Evolutionary conservation across 2,797 vertebrate species (phyloP), one percentile per base, ranked within the genome.

Genomic region (Agapornis canus): DNA sequence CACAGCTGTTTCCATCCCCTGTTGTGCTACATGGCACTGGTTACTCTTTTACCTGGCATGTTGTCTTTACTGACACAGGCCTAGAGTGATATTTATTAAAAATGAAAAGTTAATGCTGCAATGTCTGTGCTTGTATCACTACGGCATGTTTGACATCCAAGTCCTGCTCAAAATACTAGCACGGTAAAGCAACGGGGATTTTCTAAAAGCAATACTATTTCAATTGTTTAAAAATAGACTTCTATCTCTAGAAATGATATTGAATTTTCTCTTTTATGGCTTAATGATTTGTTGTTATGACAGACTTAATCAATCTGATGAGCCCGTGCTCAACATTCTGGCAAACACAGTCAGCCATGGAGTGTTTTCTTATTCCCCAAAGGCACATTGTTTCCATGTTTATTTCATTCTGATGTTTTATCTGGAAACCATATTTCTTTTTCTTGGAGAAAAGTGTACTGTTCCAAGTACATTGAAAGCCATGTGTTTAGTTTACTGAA

Each of bases 241-340:
- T 93, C 64, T 76, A 54, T 89, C 37, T 92, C 71, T 80, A 68
- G 79, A 80, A 93, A 81, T 23, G 76, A 79, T 70, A 95, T 91
- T 92, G 90, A 81, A 89, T 92, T 91, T 95, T 92, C 68, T 89
- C 54, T 73, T 76, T 75, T 81, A 87, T 60, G 69, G 80, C 49
- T 77, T 92, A 6, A 66, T 80, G 68, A 89, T 95, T 92, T 20
- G 29, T 63, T 94, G 73, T 90, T 91, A 81, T 82, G 92, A 94
- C 94, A 90, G 71, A 80, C 78, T 95, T 94, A 95, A 96, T 96
- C 84, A 94, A 94, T 87, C 80, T 73, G 79, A 91, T 76, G 82
- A 90, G 83, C 52, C 66, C 73, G 63, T 65, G 79, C 90, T 94
- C 94, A 94, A 65, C 32, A 9, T 88, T 90, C 82, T 96, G 89